Percentiles rank a stretch among this genome's conserved stretches.
phyloP scores from a whole-genome alignment of 2,113 vertebrate genomes.

The Pomatostomus ruficeps region DNA sequence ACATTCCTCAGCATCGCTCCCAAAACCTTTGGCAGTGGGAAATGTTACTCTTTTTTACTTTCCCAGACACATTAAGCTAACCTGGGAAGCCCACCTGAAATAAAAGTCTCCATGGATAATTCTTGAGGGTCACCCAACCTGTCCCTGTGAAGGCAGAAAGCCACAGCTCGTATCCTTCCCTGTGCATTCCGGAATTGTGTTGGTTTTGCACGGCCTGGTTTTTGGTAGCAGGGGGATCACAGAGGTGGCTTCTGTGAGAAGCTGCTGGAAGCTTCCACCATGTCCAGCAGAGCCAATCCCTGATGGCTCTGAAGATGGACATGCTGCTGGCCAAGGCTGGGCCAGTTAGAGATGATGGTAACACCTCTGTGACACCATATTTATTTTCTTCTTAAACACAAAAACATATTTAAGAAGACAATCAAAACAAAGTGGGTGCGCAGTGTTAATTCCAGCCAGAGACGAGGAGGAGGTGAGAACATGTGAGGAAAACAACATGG shows the following conservation, averaged over 20 bases:
- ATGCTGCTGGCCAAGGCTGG: not conserved
- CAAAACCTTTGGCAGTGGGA: not conserved
- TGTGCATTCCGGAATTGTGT: not conserved
- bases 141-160: rapidly evolving
- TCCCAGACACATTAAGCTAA: not conserved
- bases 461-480: no score
- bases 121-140: not conserved
- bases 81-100: not conserved
- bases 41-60: not conserved
- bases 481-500: no score
- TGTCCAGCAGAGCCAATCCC: not conserved
- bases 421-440: no score
- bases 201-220: not conserved
- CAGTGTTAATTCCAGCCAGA: no score
- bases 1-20: not conserved
- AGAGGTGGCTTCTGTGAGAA: not conserved
- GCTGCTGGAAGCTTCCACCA: not conserved
- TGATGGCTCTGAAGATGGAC: not conserved
- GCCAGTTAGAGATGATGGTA: not conserved
- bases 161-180: not conserved
- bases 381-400: no score
- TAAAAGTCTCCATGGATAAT: not conserved
- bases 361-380: not conserved
- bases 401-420: no score
- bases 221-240: not conserved